phyloP scores from a whole-genome alignment of 2,113 vertebrate species.

The Triplophysa siluroides region DNA sequence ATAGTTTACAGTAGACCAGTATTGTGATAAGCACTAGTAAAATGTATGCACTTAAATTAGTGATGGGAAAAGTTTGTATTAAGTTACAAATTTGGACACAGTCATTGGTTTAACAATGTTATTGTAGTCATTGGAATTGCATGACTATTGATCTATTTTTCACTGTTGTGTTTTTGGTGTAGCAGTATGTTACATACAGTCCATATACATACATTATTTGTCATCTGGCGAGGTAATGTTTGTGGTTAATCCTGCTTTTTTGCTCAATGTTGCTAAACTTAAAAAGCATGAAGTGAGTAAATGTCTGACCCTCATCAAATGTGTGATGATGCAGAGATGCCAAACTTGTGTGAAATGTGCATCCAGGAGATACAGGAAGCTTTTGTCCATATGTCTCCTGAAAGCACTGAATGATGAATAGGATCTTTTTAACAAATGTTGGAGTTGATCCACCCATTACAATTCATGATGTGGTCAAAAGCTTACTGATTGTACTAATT shows the following conservation, averaged over 20 bases:
- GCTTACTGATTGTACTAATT: constrained; percentile 82
- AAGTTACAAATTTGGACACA: neutral
- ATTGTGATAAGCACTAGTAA: too few relatives aligned
- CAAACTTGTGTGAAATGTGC: constrained; percentile 35
- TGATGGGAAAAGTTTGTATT: too few relatives aligned
- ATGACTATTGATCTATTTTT: neutral
- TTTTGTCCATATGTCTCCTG: constrained; percentile 19
- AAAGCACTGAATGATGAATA: constrained; percentile 37
- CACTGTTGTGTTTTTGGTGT: too few relatives aligned
- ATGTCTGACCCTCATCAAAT: constrained; percentile 16
- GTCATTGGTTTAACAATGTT: neutral
- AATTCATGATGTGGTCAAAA: constrained; percentile 57
- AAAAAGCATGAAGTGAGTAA: constrained; percentile 44
- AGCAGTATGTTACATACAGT: too few relatives aligned
- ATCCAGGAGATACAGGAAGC: constrained; percentile 28
- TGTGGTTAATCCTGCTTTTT: too few relatives aligned
- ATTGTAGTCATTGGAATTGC: neutral
- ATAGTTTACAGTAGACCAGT: too few relatives aligned
- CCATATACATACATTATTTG: too few relatives aligned
- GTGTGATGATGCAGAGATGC: constrained; percentile 26
- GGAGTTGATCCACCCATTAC: constrained; percentile 20
- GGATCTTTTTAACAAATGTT: constrained; percentile 10
- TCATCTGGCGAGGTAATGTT: too few relatives aligned
- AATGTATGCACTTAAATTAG: too few relatives aligned
- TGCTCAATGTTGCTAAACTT: neutral